Evolutionary conservation across 2,888 invertebrate genomes (phyloP), one percentile per base, ranked within the genome.

Genomic region (Philereme vetulata): DNA sequence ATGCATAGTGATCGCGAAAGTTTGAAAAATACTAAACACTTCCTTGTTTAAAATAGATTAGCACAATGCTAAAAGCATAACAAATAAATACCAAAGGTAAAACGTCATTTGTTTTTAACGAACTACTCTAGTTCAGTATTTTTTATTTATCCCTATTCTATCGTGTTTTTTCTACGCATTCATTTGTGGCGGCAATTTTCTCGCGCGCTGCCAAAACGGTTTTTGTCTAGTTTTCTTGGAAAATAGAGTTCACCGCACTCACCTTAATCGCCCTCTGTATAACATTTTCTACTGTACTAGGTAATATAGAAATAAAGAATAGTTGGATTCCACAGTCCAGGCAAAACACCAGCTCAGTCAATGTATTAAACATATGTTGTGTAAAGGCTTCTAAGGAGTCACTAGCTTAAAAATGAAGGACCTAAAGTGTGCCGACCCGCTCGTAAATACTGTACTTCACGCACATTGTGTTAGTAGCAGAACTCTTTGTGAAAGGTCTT

Each of bases 181-280:
- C 35, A 32, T 62, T 64, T 64, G 21, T 60, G 58, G 63, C 56
- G 60, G 57, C 64, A 72, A 72, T 76, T 77, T 80, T 78, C 79
- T 74, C 75, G 77, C 78, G 81, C 84, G 77, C 78, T 88, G 88
- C 89, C 88, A 88, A 89, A 82, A 76, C 62, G 78, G 83, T 80
- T 80, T 77, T 82, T 78, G 79, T 84, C 84, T 86, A 84, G 78
- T 78, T 76, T 86, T 86, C 82, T 77, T 57, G 75, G 84, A 86
- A 82, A 71, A 49, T 9, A 21, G 64, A 74, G 85, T 84, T 87
- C 85, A 81, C 51, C 76, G 84, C 73, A 76, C 87, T 80, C 82
- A 80, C 81, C 80, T 83, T 75, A 64, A 64, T 68, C 77, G 84
- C 76, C 84, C 85, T 84, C 81, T 80, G 72, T 72, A 69, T 67